Base-by-base conservation (phyloP, 2,888 invertebrate species). In the Megalurothrips usitatus region DNA sequence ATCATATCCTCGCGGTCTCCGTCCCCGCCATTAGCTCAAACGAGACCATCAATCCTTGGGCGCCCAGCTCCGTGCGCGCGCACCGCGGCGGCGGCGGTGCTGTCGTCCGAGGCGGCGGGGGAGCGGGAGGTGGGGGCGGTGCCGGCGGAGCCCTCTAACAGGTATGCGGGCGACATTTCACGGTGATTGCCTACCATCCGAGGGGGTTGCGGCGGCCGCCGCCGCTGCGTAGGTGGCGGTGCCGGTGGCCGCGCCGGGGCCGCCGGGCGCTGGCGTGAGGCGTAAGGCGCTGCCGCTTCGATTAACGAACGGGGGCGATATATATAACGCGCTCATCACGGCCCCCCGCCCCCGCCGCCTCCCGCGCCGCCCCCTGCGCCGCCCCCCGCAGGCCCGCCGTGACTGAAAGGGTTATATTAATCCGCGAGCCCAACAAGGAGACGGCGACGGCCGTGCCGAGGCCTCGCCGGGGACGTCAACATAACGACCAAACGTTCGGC, bases 131-230 rank as follows among this genome's bases (percentile, higher is more conserved):
- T 23, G 26, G 68, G 23, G 9, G 68, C 0, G 68, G 68, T 1
- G 23, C 8, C 23, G 23, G 9, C 23, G 68, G 10, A 75, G 23
- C 23, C 68, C 68, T 26, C n/a, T 75, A 23, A 75, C 68, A 75
- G 68, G 68, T 75, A 75, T 75, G 68, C 68, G 68, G 58, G 68
- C 23, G 68, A 75, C 68, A 75, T 75, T 75, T 75, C 68, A 75
- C 68, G 26, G 68, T 75, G 68, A 75, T 75, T 75, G 68, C 68
- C 68, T 75, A 75, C 68, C 68, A 75, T 75, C 68, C 23, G 68
- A 26, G 68, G 68, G 68, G 23, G 26, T 43, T 43, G 34, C 6
- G 34, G 34, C 6, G 34, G 34, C 34, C 34, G 34, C 34, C 34
- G 34, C 34, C 34, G 34, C 6, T 43, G 34, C 34, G 34, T 43